phyloP scores from a whole-genome alignment of 53 echinoderm and acorn worm genomes.

The Apostichopus leukothele region DNA sequence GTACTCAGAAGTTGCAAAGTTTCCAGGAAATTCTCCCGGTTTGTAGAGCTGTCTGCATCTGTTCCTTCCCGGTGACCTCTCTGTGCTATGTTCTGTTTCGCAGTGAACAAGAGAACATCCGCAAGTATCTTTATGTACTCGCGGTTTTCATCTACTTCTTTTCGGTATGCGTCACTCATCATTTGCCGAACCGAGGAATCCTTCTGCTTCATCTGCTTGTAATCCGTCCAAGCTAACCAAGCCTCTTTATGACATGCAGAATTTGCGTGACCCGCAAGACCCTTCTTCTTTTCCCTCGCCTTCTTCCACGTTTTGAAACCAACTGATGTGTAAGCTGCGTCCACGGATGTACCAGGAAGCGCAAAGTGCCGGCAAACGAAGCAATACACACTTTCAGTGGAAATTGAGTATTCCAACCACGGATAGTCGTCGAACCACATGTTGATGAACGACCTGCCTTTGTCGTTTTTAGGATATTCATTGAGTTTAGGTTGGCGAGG shows the following conservation, averaged over 20 bases:
- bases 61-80: conserved; percentile 46
- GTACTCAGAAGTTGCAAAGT: conserved; percentile 1
- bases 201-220: conserved; percentile 24
- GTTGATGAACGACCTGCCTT: conserved; percentile 20
- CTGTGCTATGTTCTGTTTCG: conserved; percentile 49
- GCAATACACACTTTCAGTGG: background rate
- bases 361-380: conserved; percentile 37
- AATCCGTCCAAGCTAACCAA: conserved; percentile 13
- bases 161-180: conserved; percentile 30
- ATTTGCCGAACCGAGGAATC: conserved; percentile 24
- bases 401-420: conserved; percentile 36
- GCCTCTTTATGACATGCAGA: conserved; percentile 10
- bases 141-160: conserved; percentile 32
- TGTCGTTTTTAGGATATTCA: conserved; percentile 21
- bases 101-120: conserved; percentile 47
- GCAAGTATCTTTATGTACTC: conserved; percentile 45
- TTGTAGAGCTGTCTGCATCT: conserved; percentile 1
- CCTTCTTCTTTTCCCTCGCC: conserved; percentile 41
- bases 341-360: conserved; percentile 39
- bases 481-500: conserved; percentile 21
- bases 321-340: conserved; percentile 37
- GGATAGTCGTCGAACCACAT: conserved; percentile 29
- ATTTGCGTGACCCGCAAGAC: conserved; percentile 19
- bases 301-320: conserved; percentile 42
- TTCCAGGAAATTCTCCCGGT: conserved; percentile 2